Conservation (phyloP, 2,888 invertebrate species). For the Xylota segnis region DNA sequence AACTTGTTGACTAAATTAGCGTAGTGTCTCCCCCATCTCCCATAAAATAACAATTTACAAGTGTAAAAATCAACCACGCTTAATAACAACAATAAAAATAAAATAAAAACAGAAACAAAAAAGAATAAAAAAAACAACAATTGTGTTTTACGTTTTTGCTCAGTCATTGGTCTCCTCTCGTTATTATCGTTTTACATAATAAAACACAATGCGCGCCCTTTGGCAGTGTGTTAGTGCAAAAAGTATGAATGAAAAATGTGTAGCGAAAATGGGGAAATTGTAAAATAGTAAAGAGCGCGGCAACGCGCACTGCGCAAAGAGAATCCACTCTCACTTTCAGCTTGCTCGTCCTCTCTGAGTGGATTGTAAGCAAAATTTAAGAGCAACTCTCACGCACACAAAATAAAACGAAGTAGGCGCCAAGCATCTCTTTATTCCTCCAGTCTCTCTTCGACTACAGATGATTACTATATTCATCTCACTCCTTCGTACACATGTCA, state of each 20-base stretch:
- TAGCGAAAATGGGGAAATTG: constrained; percentile 62
- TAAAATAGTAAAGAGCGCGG: constrained; percentile 22
- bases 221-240: constrained; percentile 57
- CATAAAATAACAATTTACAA: constrained; percentile 62
- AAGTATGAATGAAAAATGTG: constrained; percentile 76
- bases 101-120: constrained; percentile 12
- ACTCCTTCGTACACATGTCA: constrained; percentile 34
- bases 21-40: constrained; percentile 27
- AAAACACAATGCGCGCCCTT: constrained; percentile 12
- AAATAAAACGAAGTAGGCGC: constrained; percentile 59
- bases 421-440: constrained; percentile 44
- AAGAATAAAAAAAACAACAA: constrained; percentile 26
- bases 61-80: constrained; percentile 61
- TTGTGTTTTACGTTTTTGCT: constrained; percentile 45
- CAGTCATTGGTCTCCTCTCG: constrained; percentile 38
- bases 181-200: constrained; percentile 55
- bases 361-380: constrained; percentile 29
- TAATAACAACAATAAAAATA: constrained; percentile 61
- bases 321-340: constrained; percentile 68
- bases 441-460: background rate
- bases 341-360: constrained; percentile 13
- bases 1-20: constrained; percentile 69
- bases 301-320: constrained; percentile 46
- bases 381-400: constrained; percentile 30
- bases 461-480: constrained; percentile 29